phyloP scores from a whole-genome alignment of 2,113 vertebrate genomes.

The Elgaria multicarinata region DNA sequence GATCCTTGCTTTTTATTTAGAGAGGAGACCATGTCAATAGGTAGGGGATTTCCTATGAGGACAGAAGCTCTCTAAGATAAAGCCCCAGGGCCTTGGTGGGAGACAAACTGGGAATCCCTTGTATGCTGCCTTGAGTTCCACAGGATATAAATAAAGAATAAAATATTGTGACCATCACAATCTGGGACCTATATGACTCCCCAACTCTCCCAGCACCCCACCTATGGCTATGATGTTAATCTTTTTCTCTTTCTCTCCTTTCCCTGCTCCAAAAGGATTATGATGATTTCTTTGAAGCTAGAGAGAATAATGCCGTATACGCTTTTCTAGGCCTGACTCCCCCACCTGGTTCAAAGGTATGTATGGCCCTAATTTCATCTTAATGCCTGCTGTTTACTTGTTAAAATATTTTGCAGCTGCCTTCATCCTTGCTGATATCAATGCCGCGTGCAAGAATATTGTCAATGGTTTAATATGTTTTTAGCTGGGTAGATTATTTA shows the following conservation, averaged over 20 bases:
- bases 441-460: too few species aligned
- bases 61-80: neutral
- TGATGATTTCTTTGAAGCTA: constrained; percentile 93
- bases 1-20: neutral
- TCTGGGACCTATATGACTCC: too few species aligned
- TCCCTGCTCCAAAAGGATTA: constrained; percentile 82
- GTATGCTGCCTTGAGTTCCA: neutral
- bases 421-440: too few species aligned
- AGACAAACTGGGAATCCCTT: neutral
- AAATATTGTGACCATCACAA: neutral
- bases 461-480: too few species aligned
- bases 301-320: constrained; percentile 95
- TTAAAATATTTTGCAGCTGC: neutral
- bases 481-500: too few species aligned
- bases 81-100: neutral
- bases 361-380: neutral
- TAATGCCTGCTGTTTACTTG: neutral
- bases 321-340: constrained; percentile 94
- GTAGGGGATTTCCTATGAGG: neutral
- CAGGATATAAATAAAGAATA: neutral
- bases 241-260: constrained; percentile 1
- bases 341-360: constrained; percentile 95
- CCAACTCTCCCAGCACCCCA: too few species aligned
- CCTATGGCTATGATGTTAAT: neutral
- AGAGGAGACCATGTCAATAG: neutral